Base-by-base conservation (phyloP, 2,113 vertebrate species). In the Neogobius melanostomus region DNA sequence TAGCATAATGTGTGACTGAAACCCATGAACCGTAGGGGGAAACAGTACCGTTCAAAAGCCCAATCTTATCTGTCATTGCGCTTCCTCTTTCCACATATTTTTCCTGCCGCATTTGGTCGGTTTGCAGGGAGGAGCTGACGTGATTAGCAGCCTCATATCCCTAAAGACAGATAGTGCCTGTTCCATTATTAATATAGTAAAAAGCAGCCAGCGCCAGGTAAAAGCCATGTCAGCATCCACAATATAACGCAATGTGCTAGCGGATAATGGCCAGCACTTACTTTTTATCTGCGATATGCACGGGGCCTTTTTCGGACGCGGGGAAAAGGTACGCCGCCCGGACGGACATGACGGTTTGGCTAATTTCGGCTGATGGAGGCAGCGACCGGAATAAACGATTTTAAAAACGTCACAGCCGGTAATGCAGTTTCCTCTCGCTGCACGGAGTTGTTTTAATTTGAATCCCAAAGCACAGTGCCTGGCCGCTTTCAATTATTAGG, bases 181-280 rank as follows among this genome's bases (percentile, higher is more conserved):
- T 83, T 92, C 83, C 87, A 93, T 93, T 92, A 93, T 93, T 93
- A 89, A 93, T 91, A 91, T 86, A 80, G 88, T 91, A 92, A 93
- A 36, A 91, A 92, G 88, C 86, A 87, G 83, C 78, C 83, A 87
- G 85, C 89, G 92, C 88, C 92, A 91, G 90, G 87, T 90, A 91
- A 89, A 84, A 88, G 91, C 90, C 83, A 89, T 86, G 89, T 92
- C 91, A 91, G 91, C 91, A 90, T 84, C 85, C 84, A 88, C 82
- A 85, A 88, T 87, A 88, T 90, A 88, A 91, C 74, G 84, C 86
- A 54, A 77, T 76, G 83, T 82, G 86, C 79, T 84, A 77, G 64
- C 66, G 75, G 85, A 87, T 88, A 87, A 88, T 86, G 79, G 88
- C 43, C 71, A 82, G 79, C 81, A 83, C 87, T 85, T 88, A 74